phyloP scores from a whole-genome alignment of 2,888 invertebrate genomes.

The Nemoura dubitans region DNA sequence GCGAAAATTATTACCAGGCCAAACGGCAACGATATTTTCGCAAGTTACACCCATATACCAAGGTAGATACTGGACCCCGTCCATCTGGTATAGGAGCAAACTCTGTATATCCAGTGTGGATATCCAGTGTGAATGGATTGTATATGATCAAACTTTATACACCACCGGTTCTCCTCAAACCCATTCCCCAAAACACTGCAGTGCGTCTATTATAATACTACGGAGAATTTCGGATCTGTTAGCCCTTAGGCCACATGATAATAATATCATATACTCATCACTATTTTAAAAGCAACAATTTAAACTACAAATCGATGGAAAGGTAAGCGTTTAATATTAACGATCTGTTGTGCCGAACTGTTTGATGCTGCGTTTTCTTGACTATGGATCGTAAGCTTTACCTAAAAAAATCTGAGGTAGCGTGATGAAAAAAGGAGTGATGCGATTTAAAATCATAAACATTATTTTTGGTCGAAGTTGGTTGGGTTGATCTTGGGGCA shows the following conservation, averaged over 20 bases:
- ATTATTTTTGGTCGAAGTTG: conserved; percentile 7
- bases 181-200: background rate
- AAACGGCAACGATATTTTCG: background rate
- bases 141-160: background rate
- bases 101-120: too few relatives aligned
- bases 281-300: background rate
- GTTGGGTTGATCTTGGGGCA: background rate
- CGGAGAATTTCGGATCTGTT: background rate
- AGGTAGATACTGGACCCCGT: background rate
- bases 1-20: background rate
- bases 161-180: background rate
- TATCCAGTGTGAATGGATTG: background rate
- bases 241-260: background rate
- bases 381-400: background rate
- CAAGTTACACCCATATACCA: background rate
- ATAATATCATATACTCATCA: background rate
- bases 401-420: conserved; percentile 9
- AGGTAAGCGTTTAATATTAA: background rate
- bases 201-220: background rate
- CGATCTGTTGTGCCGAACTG: conserved; percentile 7
- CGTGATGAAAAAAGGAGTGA: conserved; percentile 30
- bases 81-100: background rate
- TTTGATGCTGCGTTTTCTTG: background rate
- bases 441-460: conserved; percentile 25
- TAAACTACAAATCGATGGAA: background rate